phyloP scores from a whole-genome alignment of 1,140 invertebrate genomes.

The Lithobius niger region DNA sequence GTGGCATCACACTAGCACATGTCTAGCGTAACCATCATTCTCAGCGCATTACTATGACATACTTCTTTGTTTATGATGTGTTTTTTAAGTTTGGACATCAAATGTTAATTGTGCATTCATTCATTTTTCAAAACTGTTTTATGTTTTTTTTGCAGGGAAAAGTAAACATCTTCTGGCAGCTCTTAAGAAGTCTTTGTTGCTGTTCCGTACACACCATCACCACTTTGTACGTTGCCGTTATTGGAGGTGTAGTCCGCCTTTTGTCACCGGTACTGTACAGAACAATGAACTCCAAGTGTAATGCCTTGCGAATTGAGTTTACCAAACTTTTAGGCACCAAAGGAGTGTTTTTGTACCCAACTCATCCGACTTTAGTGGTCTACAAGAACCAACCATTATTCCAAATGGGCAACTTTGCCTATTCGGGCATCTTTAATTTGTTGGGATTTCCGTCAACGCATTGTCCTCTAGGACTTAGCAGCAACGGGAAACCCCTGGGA shows the following conservation, averaged over 20 bases:
- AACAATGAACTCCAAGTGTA: conserved; percentile 10
- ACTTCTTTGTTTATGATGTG: too few species aligned
- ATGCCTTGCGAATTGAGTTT: conserved; percentile 23
- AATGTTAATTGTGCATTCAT: too few species aligned
- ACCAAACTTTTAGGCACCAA: conserved; percentile 58
- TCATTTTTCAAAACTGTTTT: too few species aligned
- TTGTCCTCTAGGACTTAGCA: conserved; percentile 70
- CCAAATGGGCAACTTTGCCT: conserved; percentile 72
- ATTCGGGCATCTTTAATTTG: conserved; percentile 79
- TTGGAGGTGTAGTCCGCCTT: conserved; percentile 42
- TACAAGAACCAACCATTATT: conserved; percentile 70
- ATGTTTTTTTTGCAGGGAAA: conserved; percentile 22
- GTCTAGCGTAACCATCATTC: too few species aligned
- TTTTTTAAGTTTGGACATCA: too few species aligned
- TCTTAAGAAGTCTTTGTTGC: conserved; percentile 43
- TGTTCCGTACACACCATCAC: conserved; percentile 73
- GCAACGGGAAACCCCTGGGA: conserved; percentile 73
- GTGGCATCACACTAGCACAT: too few species aligned
- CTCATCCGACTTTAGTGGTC: conserved; percentile 61
- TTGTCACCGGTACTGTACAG: conserved; percentile 8
- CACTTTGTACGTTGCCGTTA: conserved; percentile 53
- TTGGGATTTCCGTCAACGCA: conserved; percentile 71
- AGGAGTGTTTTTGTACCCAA: conserved; percentile 74
- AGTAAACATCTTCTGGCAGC: conserved; percentile 31
- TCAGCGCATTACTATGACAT: too few species aligned